Evolutionary conservation across 2,888 invertebrate genomes (phyloP).

Genomic region (Eupithecia centaureata): DNA sequence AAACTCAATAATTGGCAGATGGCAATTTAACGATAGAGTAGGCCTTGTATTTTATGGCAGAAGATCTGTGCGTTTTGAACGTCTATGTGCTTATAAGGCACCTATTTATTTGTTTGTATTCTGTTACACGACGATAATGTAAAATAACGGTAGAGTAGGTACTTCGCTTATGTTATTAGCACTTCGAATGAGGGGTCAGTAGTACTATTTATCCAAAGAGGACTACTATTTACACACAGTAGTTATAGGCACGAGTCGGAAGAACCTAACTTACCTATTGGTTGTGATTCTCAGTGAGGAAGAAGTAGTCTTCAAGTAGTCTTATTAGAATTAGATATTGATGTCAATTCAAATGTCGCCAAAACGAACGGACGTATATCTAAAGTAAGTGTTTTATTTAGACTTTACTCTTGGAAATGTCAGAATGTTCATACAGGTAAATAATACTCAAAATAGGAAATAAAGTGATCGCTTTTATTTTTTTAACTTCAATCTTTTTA

Average conservation of each 20-base stretch:
- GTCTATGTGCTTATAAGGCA: neutral
- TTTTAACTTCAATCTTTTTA: too few relatives aligned
- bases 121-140: neutral
- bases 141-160: neutral
- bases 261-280: too few relatives aligned
- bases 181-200: neutral
- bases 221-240: neutral
- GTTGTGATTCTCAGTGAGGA: neutral
- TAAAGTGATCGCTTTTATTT: too few relatives aligned
- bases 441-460: too few relatives aligned
- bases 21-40: conserved; percentile 49
- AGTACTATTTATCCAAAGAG: too few relatives aligned
- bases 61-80: neutral
- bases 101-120: neutral
- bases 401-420: too few relatives aligned
- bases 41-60: conserved; percentile 3
- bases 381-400: too few relatives aligned
- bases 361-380: too few relatives aligned
- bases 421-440: too few relatives aligned
- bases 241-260: neutral
- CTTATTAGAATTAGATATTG: neutral
- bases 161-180: neutral
- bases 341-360: too few relatives aligned
- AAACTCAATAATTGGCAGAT: conserved; percentile 70
- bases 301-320: neutral